Base-by-base conservation (phyloP, 2,888 invertebrate species). In the Nephrotoma flavescens region DNA sequence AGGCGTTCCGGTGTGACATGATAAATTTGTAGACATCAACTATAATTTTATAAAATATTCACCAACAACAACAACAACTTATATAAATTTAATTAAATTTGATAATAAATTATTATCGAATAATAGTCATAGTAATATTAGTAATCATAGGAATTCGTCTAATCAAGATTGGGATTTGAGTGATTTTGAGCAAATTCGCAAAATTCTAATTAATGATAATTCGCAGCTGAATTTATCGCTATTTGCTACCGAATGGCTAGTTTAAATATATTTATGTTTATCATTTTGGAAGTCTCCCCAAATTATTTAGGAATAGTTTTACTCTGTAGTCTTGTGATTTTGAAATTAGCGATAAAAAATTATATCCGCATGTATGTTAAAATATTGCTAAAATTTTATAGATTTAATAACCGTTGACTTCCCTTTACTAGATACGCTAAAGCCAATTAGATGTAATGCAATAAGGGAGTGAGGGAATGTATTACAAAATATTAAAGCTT, bases 191-290 rank as follows among this genome's bases (percentile, higher is more conserved):
- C 86, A 86, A 31, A 45, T 86, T n/a, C 86, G 45, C 52, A 44
- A 45, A 45, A 86, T 44, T 45, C 41, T 86, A 86, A 31, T 45
- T 5, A 85, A 91, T 90, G 91, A 90, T 89, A 90, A 90, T 89
- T 89, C 89, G 88, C 89, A 90, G 89, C 90, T 92, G 89, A 90
- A 89, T 89, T 90, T 90, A 87, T 90, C 91, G 88, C 90, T 91
- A 47, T 90, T 91, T 89, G 90, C 91, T 87, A 91, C 91, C 88
- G 92, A 92, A 88, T 91, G 91, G 91, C 90, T 92, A 87, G 91
- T 91, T 88, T 91, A 89, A 87, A 86, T 31, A 31, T 2, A 9
- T 84, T 42, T 19, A 0, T 52, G 6, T 52, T 19, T 4, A 52
- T 52, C 6, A 52, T 15, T 71, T 71, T 71, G 2, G 31, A 71